Conservation (phyloP, 1,140 invertebrate species). For the Paraescarpia echinospica region DNA sequence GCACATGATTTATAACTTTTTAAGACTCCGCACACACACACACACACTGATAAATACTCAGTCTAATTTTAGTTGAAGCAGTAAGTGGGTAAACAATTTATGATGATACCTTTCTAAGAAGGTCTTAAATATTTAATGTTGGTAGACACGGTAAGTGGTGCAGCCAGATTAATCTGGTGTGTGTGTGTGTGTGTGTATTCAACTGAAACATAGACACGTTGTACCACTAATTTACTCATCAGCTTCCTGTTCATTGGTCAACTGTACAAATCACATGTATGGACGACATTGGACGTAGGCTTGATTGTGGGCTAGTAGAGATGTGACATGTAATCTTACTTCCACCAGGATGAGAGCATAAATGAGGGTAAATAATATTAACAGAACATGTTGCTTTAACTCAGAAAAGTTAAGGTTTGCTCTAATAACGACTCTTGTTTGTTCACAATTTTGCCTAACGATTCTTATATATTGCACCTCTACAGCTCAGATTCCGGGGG, state of each 20-base stretch:
- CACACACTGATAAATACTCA: background rate
- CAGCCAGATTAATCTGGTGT: background rate
- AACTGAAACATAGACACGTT: background rate
- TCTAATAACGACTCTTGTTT: too few species aligned
- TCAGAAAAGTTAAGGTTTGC: background rate
- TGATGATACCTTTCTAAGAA: background rate
- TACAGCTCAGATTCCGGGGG: too few species aligned
- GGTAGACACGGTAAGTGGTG: background rate
- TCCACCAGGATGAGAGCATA: background rate
- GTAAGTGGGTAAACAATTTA: background rate
- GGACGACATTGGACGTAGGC: background rate
- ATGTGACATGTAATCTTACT: background rate
- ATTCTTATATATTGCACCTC: too few species aligned
- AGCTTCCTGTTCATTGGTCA: background rate
- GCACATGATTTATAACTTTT: too few species aligned
- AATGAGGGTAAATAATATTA: background rate
- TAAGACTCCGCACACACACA: too few species aligned
- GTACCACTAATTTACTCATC: background rate
- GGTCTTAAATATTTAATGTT: background rate
- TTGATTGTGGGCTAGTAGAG: too few species aligned
- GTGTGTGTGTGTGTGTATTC: too few species aligned
- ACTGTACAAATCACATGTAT: background rate
- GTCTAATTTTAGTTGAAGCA: background rate
- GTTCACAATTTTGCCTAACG: too few species aligned
- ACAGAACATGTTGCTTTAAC: background rate